Percentiles rank a stretch among this genome's conserved stretches.
These are phyloP conservation scores for Xanthia togata DNA, from an alignment of 2,888 invertebrate genomes.

Conservation along the genomic window DNA sequence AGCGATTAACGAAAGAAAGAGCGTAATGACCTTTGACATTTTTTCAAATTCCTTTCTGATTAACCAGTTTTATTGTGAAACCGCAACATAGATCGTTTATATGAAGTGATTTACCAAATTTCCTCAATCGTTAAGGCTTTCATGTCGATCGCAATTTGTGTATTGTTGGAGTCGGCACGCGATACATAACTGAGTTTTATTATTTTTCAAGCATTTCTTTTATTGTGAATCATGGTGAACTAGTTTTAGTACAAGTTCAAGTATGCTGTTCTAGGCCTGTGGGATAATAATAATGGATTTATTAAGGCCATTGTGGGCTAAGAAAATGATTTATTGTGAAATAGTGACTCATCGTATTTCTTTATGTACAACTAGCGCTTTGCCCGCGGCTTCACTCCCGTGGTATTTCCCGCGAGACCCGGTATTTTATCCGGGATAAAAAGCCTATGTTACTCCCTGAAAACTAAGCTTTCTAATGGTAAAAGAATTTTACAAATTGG, in stretches of 20 bases:
- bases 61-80: conserved; percentile 68
- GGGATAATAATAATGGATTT: conserved; percentile 24
- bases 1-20: conserved; percentile 45
- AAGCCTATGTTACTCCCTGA: no score
- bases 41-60: conserved; percentile 68
- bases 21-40: conserved; percentile 56
- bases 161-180: conserved; percentile 73
- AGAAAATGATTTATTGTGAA: conserved; percentile 43
- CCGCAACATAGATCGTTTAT: conserved; percentile 72
- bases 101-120: conserved; percentile 79
- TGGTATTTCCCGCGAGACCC: no score
- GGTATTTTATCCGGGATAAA: no score
- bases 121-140: conserved; percentile 78
- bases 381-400: no score
- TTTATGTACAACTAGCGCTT: conserved; percentile 15
- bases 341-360: conserved; percentile 21
- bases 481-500: no score
- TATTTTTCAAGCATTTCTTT: conserved; percentile 57
- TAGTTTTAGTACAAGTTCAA: conserved; percentile 49
- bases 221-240: conserved; percentile 40
- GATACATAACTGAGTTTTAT: conserved; percentile 66
- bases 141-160: conserved; percentile 78
- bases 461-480: no score
- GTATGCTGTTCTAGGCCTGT: conserved; percentile 26
- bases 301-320: conserved; percentile 25